Conservation (phyloP, 2,113 vertebrate species). For the Ciconia maguari region DNA sequence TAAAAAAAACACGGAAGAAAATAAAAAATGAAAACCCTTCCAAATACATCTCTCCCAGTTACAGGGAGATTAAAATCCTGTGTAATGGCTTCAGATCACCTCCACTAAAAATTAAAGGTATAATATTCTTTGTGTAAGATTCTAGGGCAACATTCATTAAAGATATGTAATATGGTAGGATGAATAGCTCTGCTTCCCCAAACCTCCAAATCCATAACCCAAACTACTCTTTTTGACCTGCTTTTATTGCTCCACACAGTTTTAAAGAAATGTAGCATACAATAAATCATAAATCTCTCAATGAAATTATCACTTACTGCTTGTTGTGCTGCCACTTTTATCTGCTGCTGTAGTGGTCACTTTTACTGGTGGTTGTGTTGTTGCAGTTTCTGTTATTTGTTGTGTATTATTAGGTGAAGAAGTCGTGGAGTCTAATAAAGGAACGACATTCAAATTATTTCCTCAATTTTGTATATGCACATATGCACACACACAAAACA, state of each 20-base stretch:
- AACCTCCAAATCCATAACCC: not conserved
- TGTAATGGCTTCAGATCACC: not conserved
- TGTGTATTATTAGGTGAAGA: not conserved
- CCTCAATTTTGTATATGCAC: not conserved
- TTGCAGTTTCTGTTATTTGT: not conserved
- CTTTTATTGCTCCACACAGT: not conserved
- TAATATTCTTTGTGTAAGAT: not conserved
- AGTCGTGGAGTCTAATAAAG: not conserved
- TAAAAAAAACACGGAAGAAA: not conserved
- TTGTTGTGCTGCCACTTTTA: not conserved
- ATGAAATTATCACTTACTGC: constrained; percentile 1
- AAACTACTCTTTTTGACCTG: not conserved
- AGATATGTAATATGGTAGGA: not conserved
- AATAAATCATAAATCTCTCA: not conserved
- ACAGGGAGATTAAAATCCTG: not conserved
- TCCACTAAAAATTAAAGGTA: not conserved
- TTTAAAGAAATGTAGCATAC: not conserved
- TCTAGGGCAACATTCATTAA: not conserved
- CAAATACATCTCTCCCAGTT: not conserved
- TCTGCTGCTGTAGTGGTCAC: not conserved
- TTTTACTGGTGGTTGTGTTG: not conserved
- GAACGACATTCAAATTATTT: not conserved
- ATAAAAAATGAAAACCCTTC: not conserved
- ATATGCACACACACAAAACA: not conserved
- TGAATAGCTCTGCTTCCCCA: not conserved